Percentiles rank a stretch among this genome's conserved stretches.
Conservation (phyloP, 92 coral and sea anemone species). For the Palythoa grandiflora region DNA sequence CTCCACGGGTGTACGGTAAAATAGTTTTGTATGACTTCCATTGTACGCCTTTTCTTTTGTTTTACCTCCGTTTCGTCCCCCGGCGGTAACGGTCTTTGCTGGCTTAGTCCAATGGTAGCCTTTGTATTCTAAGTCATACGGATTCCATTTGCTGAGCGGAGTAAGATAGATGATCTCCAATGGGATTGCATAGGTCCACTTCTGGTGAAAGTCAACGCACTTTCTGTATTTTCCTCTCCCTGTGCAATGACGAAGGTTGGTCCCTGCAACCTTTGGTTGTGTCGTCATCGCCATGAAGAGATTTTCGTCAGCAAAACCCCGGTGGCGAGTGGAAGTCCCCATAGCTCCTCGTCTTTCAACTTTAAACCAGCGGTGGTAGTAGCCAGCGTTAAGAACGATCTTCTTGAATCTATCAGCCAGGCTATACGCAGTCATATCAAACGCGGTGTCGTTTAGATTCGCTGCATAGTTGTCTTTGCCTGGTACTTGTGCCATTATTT, state of each 20-base stretch:
- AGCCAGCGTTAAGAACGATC: slow-evolving; percentile 68
- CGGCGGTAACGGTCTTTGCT: slow-evolving; percentile 37
- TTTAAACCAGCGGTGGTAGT: slow-evolving; percentile 91
- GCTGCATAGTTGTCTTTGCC: slow-evolving; percentile 92
- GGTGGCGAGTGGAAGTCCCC: slow-evolving; percentile 87
- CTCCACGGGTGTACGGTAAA: slow-evolving; percentile 54
- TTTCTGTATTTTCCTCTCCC: slow-evolving; percentile 24
- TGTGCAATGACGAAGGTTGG: slow-evolving; percentile 60
- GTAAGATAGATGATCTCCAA: slow-evolving; percentile 57
- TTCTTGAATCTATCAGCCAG: slow-evolving; percentile 67
- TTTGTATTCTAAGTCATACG: slow-evolving; percentile 46
- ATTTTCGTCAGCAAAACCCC: slow-evolving; percentile 87
- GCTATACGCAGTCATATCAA: slow-evolving; percentile 68
- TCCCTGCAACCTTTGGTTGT: slow-evolving; percentile 90
- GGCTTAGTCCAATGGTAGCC: background rate
- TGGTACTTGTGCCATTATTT: slow-evolving; percentile 69
- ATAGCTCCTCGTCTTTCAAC: slow-evolving; percentile 84
- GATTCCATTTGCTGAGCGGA: slow-evolving; percentile 57
- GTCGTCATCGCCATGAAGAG: slow-evolving; percentile 94
- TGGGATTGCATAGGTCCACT: slow-evolving; percentile 49
- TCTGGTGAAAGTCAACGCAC: slow-evolving; percentile 46
- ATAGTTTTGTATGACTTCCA: slow-evolving; percentile 43
- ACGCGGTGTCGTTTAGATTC: slow-evolving; percentile 80
- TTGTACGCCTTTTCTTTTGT: slow-evolving; percentile 37
- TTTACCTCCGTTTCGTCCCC: slow-evolving; percentile 46